Conservation (phyloP, 1,140 invertebrate genomes). For the Aphis gossypii region DNA sequence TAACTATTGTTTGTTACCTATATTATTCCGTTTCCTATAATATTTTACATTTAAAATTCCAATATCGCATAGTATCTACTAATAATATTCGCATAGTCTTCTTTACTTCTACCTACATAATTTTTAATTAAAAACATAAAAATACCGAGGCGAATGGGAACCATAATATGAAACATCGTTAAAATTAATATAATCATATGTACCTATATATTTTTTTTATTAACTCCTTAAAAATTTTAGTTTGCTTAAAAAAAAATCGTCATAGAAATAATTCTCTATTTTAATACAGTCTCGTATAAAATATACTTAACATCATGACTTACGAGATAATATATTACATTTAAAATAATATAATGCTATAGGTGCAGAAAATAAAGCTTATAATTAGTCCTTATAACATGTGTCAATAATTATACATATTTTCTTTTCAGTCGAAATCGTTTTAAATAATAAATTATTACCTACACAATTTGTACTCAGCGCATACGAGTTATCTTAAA, state of each 20-base stretch:
- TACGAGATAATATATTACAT: background rate
- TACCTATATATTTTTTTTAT: background rate
- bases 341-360: background rate
- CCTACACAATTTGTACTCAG: background rate
- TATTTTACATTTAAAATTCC: background rate
- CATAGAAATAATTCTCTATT: background rate
- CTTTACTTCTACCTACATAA: background rate
- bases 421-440: background rate
- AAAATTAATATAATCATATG: background rate
- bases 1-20: background rate
- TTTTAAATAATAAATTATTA: conserved; percentile 16
- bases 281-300: background rate
- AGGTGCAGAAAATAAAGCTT: background rate
- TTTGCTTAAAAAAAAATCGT: background rate
- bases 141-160: background rate
- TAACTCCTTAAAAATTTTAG: background rate
- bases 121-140: conserved; percentile 20
- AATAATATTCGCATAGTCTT: background rate
- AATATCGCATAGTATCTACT: background rate
- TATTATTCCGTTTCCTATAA: background rate
- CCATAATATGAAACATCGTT: background rate
- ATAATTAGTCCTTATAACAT: background rate
- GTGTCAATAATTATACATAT: conserved; percentile 6
- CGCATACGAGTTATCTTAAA: background rate
- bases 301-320: background rate